Evolutionary conservation across 53 echinoderm and acorn worm genomes (phyloP).

Genomic region (Luidia sarsii): DNA sequence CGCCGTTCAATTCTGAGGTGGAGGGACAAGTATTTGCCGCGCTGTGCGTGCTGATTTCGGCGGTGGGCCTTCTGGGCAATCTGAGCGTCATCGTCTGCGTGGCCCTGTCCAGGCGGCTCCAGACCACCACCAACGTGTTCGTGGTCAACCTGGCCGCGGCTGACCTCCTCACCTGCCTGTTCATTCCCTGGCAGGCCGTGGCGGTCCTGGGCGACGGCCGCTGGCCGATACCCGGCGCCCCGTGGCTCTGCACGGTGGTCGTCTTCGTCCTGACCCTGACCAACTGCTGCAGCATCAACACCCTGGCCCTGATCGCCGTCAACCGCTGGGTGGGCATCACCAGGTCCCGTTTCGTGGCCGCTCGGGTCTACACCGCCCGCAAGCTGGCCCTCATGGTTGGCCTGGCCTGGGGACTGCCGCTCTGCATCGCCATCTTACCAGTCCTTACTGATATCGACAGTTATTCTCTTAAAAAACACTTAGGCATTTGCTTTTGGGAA

Average conservation of each 20-base stretch:
- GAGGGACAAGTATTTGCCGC: background rate
- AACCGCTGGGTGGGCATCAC: constrained; percentile 56
- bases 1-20: constrained; percentile 38
- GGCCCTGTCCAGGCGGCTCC: constrained; percentile 41
- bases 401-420: constrained; percentile 50
- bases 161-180: constrained; percentile 69
- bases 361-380: constrained; percentile 30
- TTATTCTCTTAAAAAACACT: too few relatives aligned
- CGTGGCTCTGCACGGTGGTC: constrained; percentile 64
- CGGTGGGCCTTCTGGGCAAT: constrained; percentile 51
- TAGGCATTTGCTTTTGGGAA: too few relatives aligned
- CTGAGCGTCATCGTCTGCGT: constrained; percentile 29
- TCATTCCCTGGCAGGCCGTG: constrained; percentile 75
- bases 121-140: constrained; percentile 53
- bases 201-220: constrained; percentile 49
- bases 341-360: constrained; percentile 25
- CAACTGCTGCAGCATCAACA: constrained; percentile 69
- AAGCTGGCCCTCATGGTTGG: constrained; percentile 57
- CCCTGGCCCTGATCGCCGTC: constrained; percentile 42
- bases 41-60: background rate
- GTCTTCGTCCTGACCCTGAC: constrained; percentile 70
- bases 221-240: constrained; percentile 70
- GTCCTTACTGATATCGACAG: constrained; percentile 47
- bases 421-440: constrained; percentile 9
- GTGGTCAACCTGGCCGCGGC: constrained; percentile 51